Evolutionary conservation across 1,140 invertebrate genomes (phyloP).

Genomic region (Drosophila willistoni): DNA sequence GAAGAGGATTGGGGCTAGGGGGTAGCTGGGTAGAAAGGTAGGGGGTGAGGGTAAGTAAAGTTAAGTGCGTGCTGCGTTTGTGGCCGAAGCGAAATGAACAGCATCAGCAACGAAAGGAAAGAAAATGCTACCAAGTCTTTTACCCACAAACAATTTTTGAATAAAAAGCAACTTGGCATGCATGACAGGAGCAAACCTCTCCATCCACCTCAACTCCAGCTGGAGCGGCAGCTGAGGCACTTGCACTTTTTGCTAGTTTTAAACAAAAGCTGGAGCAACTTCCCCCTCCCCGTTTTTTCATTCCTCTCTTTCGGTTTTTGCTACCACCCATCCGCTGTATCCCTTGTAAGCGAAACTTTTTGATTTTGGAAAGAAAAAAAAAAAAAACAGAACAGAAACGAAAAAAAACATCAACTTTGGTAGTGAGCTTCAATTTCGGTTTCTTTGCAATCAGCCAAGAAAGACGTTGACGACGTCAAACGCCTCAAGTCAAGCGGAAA

Average conservation of each 20-base stretch:
- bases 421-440: slow-evolving; percentile 76
- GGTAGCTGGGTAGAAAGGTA: slow-evolving; percentile 1
- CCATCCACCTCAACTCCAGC: neutral
- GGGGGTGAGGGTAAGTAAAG: slow-evolving; percentile 44
- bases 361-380: slow-evolving; percentile 48
- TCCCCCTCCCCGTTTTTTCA: neutral
- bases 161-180: slow-evolving; percentile 67
- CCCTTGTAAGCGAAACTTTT: slow-evolving; percentile 68
- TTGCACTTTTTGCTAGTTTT: slow-evolving; percentile 70
- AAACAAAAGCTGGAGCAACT: slow-evolving; percentile 57
- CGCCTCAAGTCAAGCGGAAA: slow-evolving; percentile 77
- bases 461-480: slow-evolving; percentile 46
- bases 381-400: slow-evolving; percentile 27
- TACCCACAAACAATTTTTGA: slow-evolving; percentile 66
- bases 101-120: slow-evolving; percentile 53
- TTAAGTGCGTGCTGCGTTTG: slow-evolving; percentile 79
- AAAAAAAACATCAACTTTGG: slow-evolving; percentile 50
- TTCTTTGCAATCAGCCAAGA: slow-evolving; percentile 72
- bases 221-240: slow-evolving; percentile 51
- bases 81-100: slow-evolving; percentile 69
- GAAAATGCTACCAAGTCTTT: slow-evolving; percentile 34
- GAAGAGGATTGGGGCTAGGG: slow-evolving; percentile 11
- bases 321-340: neutral
- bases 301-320: no score
- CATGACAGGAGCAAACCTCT: slow-evolving; percentile 49